Evolutionary conservation across 2,113 vertebrate genomes (phyloP), one percentile per base, ranked within the genome.

Genomic region (Stegastes partitus): DNA sequence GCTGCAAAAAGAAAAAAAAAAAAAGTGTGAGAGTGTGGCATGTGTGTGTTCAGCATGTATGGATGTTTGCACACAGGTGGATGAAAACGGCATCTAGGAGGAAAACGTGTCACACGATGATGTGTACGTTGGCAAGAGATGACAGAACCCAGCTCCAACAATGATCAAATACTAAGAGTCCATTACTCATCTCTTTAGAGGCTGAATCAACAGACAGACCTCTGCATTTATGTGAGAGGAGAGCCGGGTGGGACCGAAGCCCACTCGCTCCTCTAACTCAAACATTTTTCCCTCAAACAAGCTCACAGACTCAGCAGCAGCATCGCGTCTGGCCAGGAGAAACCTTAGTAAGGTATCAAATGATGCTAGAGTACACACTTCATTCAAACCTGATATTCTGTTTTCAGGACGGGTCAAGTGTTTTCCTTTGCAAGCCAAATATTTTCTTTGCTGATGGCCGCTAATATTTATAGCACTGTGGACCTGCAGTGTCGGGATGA

Each of bases 381-480:
- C 87, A 87, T 85, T 91, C 87, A 87, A 88, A 87, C 67, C 76
- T 76, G 71, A 78, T 82, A 73, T 83, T 90, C 74, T 77, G 89
- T 87, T 87, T 84, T 67, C 47, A 54, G 71, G 28, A 74, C 62
- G 37, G 55, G 23, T 77, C 75, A 84, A 74, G 69, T 86, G 85
- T 82, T 90, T 92, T 90, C 82, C 81, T 90, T 87, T 74, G 71
- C 73, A 87, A 74, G 73, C 56, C 69, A 74, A 85, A 90, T 94
- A 90, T 91, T 91, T 84, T 89, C 81, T 69, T 89, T 90, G 84
- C 81, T 93, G 87, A 82, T 89, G 85, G 89, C 87, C 92, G 92
- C 62, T 54, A 92, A 93, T 95, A 95, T 96, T 96, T 94, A 95
- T 92, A 93, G 89, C 86, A 86, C 81, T 90, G 85, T 75, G 93